A percentile compares a stretch with the other conserved stretches of the same genome.
phyloP scores from a whole-genome alignment of 2,888 invertebrate genomes.

The Muscina levida region DNA sequence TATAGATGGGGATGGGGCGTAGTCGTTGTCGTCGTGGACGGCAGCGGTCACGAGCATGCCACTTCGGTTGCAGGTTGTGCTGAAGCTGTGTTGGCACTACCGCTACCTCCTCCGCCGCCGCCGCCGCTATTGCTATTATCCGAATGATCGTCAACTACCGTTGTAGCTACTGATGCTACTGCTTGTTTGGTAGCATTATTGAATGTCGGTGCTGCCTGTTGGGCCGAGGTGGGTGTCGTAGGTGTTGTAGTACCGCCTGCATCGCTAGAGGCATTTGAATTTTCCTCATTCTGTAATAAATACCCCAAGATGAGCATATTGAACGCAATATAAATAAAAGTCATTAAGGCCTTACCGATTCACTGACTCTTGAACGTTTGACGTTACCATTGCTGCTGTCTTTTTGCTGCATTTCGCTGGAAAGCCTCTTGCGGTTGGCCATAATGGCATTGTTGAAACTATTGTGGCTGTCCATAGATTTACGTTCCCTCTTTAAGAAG shows the following conservation, averaged over 20 bases:
- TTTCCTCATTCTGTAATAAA: constrained; percentile 74
- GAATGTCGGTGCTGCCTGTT: constrained; percentile 72
- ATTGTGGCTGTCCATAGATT: constrained; percentile 81
- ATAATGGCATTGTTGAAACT: constrained; percentile 77
- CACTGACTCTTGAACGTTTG: constrained; percentile 74
- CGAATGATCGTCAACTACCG: constrained; percentile 51
- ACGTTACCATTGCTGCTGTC: constrained; percentile 66
- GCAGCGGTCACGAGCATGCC: constrained; percentile 79
- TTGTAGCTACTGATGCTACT: constrained; percentile 41
- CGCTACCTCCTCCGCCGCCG: constrained; percentile 30
- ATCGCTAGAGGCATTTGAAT: constrained; percentile 78
- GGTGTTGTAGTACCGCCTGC: constrained; percentile 66
- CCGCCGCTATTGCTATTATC: constrained; percentile 54
- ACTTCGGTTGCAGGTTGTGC: constrained; percentile 75
- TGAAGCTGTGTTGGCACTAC: constrained; percentile 59
- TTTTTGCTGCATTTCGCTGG: constrained; percentile 75
- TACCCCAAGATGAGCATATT: background rate
- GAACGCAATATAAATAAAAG: no score
- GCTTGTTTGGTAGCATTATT: constrained; percentile 50
- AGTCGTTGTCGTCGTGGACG: constrained; percentile 61
- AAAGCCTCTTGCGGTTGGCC: constrained; percentile 78
- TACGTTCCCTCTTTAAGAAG: constrained; percentile 86
- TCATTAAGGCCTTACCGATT: constrained; percentile 74
- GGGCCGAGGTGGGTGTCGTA: constrained; percentile 72
- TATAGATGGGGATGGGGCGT: constrained; percentile 61